These are phyloP conservation scores for Dione vanillae DNA, from an alignment of 2,888 invertebrate species.

Conservation along the genomic window DNA sequence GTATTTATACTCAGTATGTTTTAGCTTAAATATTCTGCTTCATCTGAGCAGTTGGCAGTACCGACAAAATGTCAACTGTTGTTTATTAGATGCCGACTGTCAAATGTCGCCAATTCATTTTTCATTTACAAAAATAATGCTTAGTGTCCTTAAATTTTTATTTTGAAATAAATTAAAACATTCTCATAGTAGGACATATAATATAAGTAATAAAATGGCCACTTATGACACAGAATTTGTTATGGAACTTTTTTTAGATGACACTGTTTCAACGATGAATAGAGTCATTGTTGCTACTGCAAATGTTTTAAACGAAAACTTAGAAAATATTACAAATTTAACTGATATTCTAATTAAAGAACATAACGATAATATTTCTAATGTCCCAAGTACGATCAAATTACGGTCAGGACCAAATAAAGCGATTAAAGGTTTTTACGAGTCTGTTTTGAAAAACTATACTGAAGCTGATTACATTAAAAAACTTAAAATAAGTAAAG, in stretches of 20 bases:
- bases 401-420: slow-evolving; percentile 41
- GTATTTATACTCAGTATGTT: too few species aligned
- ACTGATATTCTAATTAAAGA: slow-evolving; percentile 59
- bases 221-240: slow-evolving; percentile 70
- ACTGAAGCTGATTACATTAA: slow-evolving; percentile 64
- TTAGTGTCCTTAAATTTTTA: background rate
- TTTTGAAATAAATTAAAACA: background rate
- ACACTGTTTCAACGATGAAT: slow-evolving; percentile 65
- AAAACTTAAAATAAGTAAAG: slow-evolving; percentile 67
- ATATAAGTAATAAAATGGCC: slow-evolving; percentile 49
- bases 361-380: slow-evolving; percentile 34
- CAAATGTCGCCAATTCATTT: background rate
- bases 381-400: slow-evolving; percentile 33
- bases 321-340: slow-evolving; percentile 62
- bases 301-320: slow-evolving; percentile 69
- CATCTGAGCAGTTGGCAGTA: background rate
- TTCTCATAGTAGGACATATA: background rate
- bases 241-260: slow-evolving; percentile 72
- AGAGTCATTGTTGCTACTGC: slow-evolving; percentile 68
- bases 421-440: slow-evolving; percentile 55
- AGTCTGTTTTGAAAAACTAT: slow-evolving; percentile 60
- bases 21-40: background rate
- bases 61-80: slow-evolving; percentile 2
- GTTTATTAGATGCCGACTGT: too few species aligned
- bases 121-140: background rate